phyloP scores from a whole-genome alignment of 1,140 invertebrate species.

The Drosophila orosa region DNA sequence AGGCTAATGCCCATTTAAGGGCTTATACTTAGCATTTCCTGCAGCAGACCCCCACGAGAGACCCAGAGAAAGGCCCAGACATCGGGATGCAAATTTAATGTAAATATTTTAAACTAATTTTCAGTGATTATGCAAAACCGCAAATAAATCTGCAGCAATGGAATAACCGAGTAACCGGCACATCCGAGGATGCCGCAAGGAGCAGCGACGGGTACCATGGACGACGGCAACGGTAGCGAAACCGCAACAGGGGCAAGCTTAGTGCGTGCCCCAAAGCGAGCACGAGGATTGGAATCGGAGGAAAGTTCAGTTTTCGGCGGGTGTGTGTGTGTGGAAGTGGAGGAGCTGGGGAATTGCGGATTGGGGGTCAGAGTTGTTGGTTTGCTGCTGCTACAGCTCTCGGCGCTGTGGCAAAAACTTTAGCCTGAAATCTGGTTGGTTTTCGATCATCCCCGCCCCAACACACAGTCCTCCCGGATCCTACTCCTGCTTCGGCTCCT shows the following conservation, averaged over 20 bases:
- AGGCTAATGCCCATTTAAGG: constrained; percentile 41
- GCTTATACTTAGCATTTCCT: constrained; percentile 39
- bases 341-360: constrained; percentile 2
- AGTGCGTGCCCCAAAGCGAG: constrained; percentile 53
- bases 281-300: constrained; percentile 5
- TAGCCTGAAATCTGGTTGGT: constrained; percentile 56
- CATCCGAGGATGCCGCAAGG: constrained; percentile 20
- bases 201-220: constrained; percentile 8
- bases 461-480: not conserved
- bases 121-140: constrained; percentile 81
- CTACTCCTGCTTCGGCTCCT: not conserved
- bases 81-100: constrained; percentile 78
- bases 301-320: not conserved
- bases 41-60: not conserved
- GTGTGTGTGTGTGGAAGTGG: not conserved
- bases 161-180: constrained; percentile 47
- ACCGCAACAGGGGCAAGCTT: constrained; percentile 46
- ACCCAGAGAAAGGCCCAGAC: constrained; percentile 31
- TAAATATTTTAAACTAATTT: constrained; percentile 82
- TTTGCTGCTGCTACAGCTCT: constrained; percentile 19
- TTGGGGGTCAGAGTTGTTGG: constrained; percentile 34
- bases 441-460: constrained; percentile 22
- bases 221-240: constrained; percentile 35
- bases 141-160: constrained; percentile 81
- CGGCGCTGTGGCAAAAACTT: constrained; percentile 57